Percentiles rank a stretch among this genome's conserved stretches.
Conservation (phyloP, 2,113 vertebrate species). For the Ceratotherium simum region DNA sequence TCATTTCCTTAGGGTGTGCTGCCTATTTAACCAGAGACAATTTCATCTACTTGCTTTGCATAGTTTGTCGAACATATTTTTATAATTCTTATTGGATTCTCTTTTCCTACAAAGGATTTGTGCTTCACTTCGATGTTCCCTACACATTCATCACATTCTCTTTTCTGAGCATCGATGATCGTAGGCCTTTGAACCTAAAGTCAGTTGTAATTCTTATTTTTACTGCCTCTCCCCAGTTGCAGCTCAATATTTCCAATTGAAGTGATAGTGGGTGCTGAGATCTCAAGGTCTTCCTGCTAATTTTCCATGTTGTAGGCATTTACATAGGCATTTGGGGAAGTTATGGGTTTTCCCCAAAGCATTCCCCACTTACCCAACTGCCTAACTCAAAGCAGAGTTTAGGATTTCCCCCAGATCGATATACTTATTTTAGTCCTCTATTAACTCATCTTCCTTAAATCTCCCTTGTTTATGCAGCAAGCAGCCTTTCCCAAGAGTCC, state of each 20-base stretch:
- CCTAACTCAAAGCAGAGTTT: background rate
- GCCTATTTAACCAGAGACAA: background rate
- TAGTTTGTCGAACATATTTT: background rate
- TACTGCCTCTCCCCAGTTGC: background rate
- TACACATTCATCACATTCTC: background rate
- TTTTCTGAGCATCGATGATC: background rate
- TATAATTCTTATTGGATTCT: background rate
- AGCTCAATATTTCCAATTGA: constrained; percentile 39
- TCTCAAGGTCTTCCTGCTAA: constrained; percentile 47
- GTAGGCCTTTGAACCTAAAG: background rate
- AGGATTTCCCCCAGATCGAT: constrained; percentile 79
- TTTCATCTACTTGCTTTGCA: background rate
- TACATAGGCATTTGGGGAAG: constrained; percentile 77
- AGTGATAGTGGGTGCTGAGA: background rate
- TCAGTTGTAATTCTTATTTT: background rate
- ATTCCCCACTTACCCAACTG: constrained; percentile 59
- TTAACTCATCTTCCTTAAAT: constrained; percentile 61
- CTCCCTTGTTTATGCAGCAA: background rate
- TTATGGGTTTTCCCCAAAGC: constrained; percentile 79
- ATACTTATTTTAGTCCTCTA: constrained; percentile 37
- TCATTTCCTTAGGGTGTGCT: background rate
- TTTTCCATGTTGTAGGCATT: constrained; percentile 74
- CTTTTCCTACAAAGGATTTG: background rate
- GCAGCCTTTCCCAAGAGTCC: background rate
- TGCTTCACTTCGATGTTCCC: background rate